Percentiles rank a stretch among this genome's conserved stretches.
Evolutionary conservation across 1,140 invertebrate genomes (phyloP).

Genomic region (Lasioglossum baleicum): DNA sequence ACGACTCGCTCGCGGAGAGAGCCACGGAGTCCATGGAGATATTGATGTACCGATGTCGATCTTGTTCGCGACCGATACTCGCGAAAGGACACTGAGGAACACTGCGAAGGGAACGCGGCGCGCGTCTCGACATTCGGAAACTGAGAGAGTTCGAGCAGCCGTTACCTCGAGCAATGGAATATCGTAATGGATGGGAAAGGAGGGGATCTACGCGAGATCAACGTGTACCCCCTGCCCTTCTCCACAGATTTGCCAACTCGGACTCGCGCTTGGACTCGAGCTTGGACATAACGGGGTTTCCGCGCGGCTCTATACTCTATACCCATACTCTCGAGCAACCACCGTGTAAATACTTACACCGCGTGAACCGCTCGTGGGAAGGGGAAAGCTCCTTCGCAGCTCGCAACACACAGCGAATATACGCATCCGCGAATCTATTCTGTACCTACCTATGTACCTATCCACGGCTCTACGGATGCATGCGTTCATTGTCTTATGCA

Average conservation of each 20-base stretch:
- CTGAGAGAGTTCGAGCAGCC: background rate
- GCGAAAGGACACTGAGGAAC: background rate
- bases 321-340: background rate
- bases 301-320: conserved; percentile 12
- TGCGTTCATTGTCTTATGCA: too few species aligned
- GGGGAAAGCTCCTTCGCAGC: background rate
- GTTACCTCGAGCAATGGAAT: conserved; percentile 11
- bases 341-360: background rate
- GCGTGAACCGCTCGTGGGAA: background rate
- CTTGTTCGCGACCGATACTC: too few species aligned
- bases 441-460: background rate
- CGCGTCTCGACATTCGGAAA: background rate
- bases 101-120: background rate
- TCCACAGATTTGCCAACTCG: conserved; percentile 31
- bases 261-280: background rate
- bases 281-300: conserved; percentile 45
- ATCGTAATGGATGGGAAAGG: conserved; percentile 17
- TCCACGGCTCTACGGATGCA: too few species aligned
- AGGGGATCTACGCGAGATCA: conserved; percentile 10
- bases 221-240: conserved; percentile 34
- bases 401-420: background rate
- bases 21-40: too few species aligned
- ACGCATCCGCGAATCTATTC: background rate
- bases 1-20: too few species aligned
- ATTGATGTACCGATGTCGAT: too few species aligned